Percentiles rank a stretch among this genome's conserved stretches.
phyloP scores from a whole-genome alignment of 2,113 vertebrate genomes.

The Salminus brasiliensis region DNA sequence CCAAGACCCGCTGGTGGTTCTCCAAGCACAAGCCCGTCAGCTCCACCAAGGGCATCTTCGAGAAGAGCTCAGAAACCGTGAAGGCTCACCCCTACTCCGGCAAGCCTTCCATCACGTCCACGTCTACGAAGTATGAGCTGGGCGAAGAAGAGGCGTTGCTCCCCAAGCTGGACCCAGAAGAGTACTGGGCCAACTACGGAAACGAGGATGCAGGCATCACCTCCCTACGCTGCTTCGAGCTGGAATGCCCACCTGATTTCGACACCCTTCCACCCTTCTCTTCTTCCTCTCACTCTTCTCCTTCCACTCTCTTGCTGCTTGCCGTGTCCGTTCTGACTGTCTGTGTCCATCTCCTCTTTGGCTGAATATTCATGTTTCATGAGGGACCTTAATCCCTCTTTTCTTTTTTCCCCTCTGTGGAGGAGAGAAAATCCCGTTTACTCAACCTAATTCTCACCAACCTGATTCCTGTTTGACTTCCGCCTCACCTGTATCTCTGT shows the following conservation, averaged over 20 bases:
- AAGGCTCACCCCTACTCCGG: slow-evolving; percentile 79
- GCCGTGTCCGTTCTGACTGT: slow-evolving; percentile 65
- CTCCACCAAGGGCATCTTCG: slow-evolving; percentile 81
- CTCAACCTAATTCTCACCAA: slow-evolving; percentile 61
- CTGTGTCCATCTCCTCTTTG: slow-evolving; percentile 68
- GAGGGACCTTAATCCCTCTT: slow-evolving; percentile 40
- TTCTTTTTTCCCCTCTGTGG: slow-evolving; percentile 67
- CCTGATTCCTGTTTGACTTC: slow-evolving; percentile 69
- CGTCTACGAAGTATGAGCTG: slow-evolving; percentile 79
- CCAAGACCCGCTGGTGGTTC: slow-evolving; percentile 85
- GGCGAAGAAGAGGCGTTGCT: slow-evolving; percentile 78
- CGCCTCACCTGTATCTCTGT: slow-evolving; percentile 62
- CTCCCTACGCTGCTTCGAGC: slow-evolving; percentile 77
- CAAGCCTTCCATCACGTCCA: slow-evolving; percentile 69
- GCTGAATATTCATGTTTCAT: slow-evolving; percentile 69
- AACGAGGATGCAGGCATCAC: slow-evolving; percentile 83
- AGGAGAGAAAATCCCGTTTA: slow-evolving; percentile 51
- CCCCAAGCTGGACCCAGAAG: slow-evolving; percentile 83
- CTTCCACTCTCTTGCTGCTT: slow-evolving; percentile 63
- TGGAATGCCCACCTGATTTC: slow-evolving; percentile 78
- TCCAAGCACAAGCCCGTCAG: slow-evolving; percentile 87
- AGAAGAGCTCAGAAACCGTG: slow-evolving; percentile 79
- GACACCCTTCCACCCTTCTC: slow-evolving; percentile 69
- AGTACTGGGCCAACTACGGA: slow-evolving; percentile 82
- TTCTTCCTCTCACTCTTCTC: slow-evolving; percentile 59